Evolutionary conservation across 2,888 invertebrate species (phyloP).

Genomic region (Erannis defoliaria): DNA sequence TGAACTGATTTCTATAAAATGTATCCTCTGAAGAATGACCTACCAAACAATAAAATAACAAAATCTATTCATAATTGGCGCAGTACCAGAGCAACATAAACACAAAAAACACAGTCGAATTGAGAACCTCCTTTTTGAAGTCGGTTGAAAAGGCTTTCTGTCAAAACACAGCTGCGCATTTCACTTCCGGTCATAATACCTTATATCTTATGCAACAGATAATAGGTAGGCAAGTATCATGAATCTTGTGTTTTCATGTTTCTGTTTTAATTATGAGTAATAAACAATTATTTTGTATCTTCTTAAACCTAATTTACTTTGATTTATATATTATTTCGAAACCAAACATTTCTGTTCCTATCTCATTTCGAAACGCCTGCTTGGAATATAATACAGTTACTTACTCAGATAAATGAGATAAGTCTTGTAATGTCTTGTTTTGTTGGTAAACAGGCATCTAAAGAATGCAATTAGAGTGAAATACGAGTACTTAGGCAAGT

Average conservation of each 20-base stretch:
- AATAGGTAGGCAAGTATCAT: too few relatives aligned
- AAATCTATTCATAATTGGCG: too few relatives aligned
- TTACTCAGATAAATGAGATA: neutral
- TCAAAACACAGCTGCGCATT: too few relatives aligned
- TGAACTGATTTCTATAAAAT: too few relatives aligned
- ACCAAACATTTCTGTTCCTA: neutral
- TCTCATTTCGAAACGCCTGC: neutral
- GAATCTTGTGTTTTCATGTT: neutral
- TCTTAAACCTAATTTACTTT: neutral
- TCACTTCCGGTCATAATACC: too few relatives aligned
- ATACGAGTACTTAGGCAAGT: neutral
- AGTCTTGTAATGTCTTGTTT: constrained; percentile 10
- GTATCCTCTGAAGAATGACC: too few relatives aligned
- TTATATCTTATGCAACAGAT: too few relatives aligned
- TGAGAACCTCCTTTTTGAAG: too few relatives aligned
- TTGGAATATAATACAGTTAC: neutral
- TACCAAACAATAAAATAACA: too few relatives aligned
- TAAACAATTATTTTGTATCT: neutral
- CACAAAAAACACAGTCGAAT: too few relatives aligned
- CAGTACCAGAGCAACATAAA: too few relatives aligned
- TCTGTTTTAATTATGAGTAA: neutral
- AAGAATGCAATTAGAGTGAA: constrained; percentile 30
- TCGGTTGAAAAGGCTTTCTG: too few relatives aligned
- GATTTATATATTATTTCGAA: neutral
- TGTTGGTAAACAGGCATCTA: neutral